These are phyloP conservation scores for Mesorhabditis spiculigera DNA, from an alignment of 2,888 invertebrate genomes.

Conservation along the genomic window DNA sequence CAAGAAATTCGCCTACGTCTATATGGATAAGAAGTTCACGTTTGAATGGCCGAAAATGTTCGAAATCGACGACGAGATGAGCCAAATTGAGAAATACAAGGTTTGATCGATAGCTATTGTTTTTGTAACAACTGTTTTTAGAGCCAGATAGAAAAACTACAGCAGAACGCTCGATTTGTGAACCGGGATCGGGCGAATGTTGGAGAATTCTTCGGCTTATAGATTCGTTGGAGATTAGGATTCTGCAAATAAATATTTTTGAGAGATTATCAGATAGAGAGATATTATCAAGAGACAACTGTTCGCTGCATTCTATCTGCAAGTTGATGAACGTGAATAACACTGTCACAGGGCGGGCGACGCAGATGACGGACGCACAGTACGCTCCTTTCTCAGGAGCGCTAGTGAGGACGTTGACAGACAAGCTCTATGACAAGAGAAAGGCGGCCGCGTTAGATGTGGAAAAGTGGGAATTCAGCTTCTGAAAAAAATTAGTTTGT, in stretches of 20 bases:
- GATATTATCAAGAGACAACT: too few relatives aligned
- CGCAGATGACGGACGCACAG: slow-evolving; percentile 42
- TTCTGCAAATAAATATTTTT: too few relatives aligned
- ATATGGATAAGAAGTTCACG: slow-evolving; percentile 36
- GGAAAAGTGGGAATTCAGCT: slow-evolving; percentile 77
- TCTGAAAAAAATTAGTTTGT: slow-evolving; percentile 11
- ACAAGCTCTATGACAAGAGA: slow-evolving; percentile 94
- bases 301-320: too few relatives aligned
- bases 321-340: too few relatives aligned
- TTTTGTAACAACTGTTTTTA: slow-evolving; percentile 17
- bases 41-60: slow-evolving; percentile 42
- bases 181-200: slow-evolving; percentile 37
- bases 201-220: slow-evolving; percentile 33
- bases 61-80: slow-evolving; percentile 24
- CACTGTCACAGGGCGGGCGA: not conserved
- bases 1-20: slow-evolving; percentile 56
- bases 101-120: slow-evolving; percentile 3
- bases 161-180: slow-evolving; percentile 32
- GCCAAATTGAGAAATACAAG: slow-evolving; percentile 19
- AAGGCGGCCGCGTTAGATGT: slow-evolving; percentile 94
- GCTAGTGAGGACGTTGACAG: slow-evolving; percentile 84
- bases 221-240: slow-evolving; percentile 2
- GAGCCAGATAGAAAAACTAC: slow-evolving; percentile 30
- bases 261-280: too few relatives aligned
- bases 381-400: slow-evolving; percentile 78